These are phyloP conservation scores for Atta texana DNA, from an alignment of 1,140 invertebrate species.

Conservation along the genomic window DNA sequence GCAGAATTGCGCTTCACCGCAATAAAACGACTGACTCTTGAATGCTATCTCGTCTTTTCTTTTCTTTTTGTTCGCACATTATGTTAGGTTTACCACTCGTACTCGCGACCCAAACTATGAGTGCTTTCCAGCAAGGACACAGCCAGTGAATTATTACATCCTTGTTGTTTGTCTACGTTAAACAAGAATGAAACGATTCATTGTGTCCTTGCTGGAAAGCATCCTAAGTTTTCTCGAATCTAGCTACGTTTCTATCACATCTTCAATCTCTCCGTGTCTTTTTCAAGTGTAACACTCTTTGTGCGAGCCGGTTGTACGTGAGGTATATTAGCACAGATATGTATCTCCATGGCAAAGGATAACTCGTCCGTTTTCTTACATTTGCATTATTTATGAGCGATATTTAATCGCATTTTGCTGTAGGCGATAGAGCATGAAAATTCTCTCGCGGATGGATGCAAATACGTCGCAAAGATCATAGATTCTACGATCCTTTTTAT, in stretches of 20 bases:
- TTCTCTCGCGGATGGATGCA: neutral
- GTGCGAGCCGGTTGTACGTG: neutral
- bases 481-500: constrained; percentile 5
- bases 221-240: neutral
- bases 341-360: neutral
- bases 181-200: too few relatives aligned
- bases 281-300: constrained; percentile 1
- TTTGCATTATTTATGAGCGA: constrained; percentile 52
- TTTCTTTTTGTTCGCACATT: constrained; percentile 21
- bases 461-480: neutral
- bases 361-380: constrained; percentile 25
- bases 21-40: constrained; percentile 32
- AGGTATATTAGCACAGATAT: neutral
- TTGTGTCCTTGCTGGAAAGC: too few relatives aligned
- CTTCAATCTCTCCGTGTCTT: neutral
- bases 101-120: neutral
- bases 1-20: constrained; percentile 35
- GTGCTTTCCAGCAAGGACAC: too few relatives aligned
- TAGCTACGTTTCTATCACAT: neutral
- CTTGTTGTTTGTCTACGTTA: too few relatives aligned
- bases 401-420: constrained; percentile 30
- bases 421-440: constrained; percentile 35
- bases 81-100: neutral
- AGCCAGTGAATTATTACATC: too few relatives aligned
- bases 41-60: constrained; percentile 40